Percentiles rank a stretch among this genome's conserved stretches.
phyloP scores from a whole-genome alignment of 2,113 vertebrate genomes.

The Brachypteracias leptosomus region DNA sequence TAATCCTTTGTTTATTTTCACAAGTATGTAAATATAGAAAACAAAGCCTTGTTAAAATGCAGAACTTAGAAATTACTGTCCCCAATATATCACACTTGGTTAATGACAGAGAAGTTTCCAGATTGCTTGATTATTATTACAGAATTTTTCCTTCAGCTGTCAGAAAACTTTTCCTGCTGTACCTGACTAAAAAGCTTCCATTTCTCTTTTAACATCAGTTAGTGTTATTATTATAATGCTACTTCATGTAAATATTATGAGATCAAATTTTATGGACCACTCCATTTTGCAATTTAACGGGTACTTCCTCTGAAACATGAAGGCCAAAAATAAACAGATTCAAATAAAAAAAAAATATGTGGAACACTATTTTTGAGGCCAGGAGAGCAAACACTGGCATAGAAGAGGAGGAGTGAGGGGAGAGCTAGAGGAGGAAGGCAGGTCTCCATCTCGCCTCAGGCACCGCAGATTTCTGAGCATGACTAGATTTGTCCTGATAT shows the following conservation, averaged over 20 bases:
- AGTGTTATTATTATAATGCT: background rate
- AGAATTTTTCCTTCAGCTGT: background rate
- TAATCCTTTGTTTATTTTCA: constrained; percentile 44
- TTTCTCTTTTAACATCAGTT: background rate
- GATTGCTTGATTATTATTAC: background rate
- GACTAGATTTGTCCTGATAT: background rate
- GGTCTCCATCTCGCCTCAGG: background rate
- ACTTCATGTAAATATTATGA: constrained; percentile 42
- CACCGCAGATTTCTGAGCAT: background rate
- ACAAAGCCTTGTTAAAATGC: background rate
- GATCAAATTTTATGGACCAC: background rate
- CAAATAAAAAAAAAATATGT: background rate
- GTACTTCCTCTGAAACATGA: background rate
- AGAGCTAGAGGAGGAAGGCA: background rate
- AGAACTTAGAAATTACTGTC: background rate
- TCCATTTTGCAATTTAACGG: background rate
- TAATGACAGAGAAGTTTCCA: background rate
- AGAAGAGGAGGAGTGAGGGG: background rate
- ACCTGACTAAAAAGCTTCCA: background rate
- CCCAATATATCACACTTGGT: background rate
- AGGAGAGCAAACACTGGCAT: background rate
- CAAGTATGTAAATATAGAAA: constrained; percentile 30
- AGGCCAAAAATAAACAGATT: background rate
- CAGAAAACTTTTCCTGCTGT: background rate
- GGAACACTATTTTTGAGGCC: background rate